Evolutionary conservation across 2,113 vertebrate genomes (phyloP).

Genomic region (Myotis yumanensis): DNA sequence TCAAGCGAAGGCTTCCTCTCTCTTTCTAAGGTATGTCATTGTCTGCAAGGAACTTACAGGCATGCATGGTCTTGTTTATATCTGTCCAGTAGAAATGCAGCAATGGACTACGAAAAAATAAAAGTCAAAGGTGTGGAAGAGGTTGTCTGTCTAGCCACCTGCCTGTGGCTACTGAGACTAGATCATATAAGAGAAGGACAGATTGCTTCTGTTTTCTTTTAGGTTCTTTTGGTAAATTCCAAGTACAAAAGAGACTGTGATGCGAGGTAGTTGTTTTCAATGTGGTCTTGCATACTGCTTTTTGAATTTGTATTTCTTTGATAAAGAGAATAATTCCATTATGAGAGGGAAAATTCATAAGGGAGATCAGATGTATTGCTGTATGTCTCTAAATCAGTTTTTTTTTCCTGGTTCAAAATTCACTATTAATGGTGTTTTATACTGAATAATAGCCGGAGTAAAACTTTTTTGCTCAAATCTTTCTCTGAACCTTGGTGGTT

Average conservation of each 20-base stretch:
- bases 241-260: background rate
- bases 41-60: background rate
- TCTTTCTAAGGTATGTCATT: slow-evolving; percentile 91
- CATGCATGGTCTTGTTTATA: background rate
- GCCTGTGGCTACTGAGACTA: background rate
- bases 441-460: background rate
- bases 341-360: background rate
- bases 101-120: background rate
- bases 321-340: background rate
- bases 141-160: background rate
- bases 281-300: background rate
- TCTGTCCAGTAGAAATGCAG: background rate
- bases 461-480: background rate
- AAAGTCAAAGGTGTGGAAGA: background rate
- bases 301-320: slow-evolving; percentile 47
- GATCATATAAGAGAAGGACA: background rate
- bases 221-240: slow-evolving; percentile 1
- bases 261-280: background rate
- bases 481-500: background rate
- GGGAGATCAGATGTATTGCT: background rate
- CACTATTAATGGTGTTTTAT: background rate
- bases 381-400: background rate
- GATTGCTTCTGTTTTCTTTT: slow-evolving; percentile 22
- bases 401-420: background rate
- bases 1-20: slow-evolving; percentile 93